Conservation (phyloP, 1,140 invertebrate species). For the Cydia strobilella region DNA sequence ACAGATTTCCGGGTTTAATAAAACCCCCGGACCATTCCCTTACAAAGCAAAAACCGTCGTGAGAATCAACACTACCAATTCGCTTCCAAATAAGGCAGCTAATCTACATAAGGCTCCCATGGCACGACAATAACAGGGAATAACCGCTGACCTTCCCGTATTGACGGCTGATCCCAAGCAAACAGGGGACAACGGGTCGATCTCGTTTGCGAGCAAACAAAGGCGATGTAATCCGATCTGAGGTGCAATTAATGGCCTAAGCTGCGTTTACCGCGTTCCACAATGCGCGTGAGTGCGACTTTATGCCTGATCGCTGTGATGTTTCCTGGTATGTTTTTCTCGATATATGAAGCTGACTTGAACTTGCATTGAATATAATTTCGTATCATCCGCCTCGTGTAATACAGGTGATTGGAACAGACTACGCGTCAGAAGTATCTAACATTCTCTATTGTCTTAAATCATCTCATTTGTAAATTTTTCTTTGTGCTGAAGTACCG, state of each 20-base stretch:
- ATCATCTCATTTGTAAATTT: too few species aligned
- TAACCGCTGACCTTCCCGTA: slow-evolving; percentile 32
- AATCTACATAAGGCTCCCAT: slow-evolving; percentile 30
- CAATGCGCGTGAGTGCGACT: slow-evolving; percentile 32
- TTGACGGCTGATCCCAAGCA: slow-evolving; percentile 19
- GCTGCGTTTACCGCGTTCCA: slow-evolving; percentile 44
- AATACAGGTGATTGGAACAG: too few species aligned
- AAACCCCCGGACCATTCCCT: slow-evolving; percentile 12
- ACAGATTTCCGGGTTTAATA: background rate
- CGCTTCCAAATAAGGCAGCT: slow-evolving; percentile 27
- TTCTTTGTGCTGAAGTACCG: too few species aligned
- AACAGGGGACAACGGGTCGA: background rate
- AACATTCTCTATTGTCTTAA: too few species aligned
- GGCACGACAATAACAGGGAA: slow-evolving; percentile 22
- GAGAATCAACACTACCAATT: slow-evolving; percentile 31
- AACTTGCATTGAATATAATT: too few species aligned
- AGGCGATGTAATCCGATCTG: slow-evolving; percentile 53
- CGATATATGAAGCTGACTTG: too few species aligned
- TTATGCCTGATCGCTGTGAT: background rate
- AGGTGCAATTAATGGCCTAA: slow-evolving; percentile 59
- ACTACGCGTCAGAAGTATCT: too few species aligned
- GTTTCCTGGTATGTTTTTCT: background rate
- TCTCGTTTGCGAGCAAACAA: slow-evolving; percentile 45
- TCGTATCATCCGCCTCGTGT: too few species aligned
- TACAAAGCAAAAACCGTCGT: slow-evolving; percentile 17